Base-by-base conservation (phyloP, 2,888 invertebrate genomes). In the Agrotis ipsilon region DNA sequence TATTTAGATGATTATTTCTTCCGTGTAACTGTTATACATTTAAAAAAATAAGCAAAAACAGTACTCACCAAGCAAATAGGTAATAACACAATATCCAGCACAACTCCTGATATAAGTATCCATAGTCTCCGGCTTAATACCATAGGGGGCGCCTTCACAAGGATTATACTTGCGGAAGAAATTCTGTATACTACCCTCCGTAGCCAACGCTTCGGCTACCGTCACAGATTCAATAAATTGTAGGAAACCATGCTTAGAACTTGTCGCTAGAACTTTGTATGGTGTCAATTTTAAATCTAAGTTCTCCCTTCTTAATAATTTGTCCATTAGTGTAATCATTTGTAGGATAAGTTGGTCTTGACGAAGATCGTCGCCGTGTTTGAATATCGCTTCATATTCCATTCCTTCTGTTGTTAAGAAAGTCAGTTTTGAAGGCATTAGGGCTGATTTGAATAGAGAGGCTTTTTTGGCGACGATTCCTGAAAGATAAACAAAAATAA, bases 311-410 rank as follows among this genome's bases (percentile, higher is more conserved):
- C 99, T 96, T 80, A 99, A 93, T 67, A 99, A 93, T 92, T 99
- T 99, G 92, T 99, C 99, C 99, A 99, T 99, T 18, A 99, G 95
- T 0, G 99, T 98, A 52, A 99, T 99, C 97, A 99, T 99, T 96
- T 99, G 99, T 59, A 99, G 95, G 75, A 99, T 98, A 1, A 99
- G 96, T 92, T 99, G 99, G 95, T 99, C 99, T 94, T 99, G 99
- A 3, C 99, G 96, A 64, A 99, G 94, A 92, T 99, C 99, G 93
- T 99, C 99, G 1, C 99, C 99, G 87, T 99, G 98, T 92, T 99
- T 99, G 92, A 99, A 99, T 76, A 99, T 99, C 0, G 99, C 98
- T 19, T 98, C 98, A 92, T 99, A 99, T 88, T 98, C 98, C 48
- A 97, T 97, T 51, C 98, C 98, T 72, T 98, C 97, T 0, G 97